Conservation (phyloP, 2,113 vertebrate genomes). For the Lagopus muta region DNA sequence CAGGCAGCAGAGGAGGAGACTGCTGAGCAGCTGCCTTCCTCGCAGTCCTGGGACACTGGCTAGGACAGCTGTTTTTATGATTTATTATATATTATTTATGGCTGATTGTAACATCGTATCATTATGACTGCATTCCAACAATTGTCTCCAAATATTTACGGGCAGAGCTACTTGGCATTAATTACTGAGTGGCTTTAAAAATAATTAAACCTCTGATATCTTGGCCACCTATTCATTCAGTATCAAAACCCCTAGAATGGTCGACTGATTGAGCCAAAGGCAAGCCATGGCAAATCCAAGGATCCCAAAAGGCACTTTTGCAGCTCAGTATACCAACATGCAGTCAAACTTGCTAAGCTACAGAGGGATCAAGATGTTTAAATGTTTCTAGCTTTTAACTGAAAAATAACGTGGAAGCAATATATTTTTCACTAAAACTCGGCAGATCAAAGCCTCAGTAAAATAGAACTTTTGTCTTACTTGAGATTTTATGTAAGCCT, state of each 20-base stretch:
- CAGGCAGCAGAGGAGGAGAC: conserved; percentile 54
- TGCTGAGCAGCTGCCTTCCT: conserved; percentile 58
- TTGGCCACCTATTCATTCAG: neutral
- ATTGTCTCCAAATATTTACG: conserved; percentile 61
- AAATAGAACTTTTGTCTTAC: neutral
- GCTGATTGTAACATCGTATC: neutral
- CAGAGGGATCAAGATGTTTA: neutral
- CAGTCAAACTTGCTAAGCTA: neutral
- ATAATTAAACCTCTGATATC: neutral
- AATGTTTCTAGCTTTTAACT: conserved; percentile 1
- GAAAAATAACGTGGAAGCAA: neutral
- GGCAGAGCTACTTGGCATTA: conserved; percentile 1
- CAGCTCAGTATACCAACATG: neutral
- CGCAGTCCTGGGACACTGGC: neutral
- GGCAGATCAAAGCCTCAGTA: neutral
- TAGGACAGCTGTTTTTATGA: conserved; percentile 48
- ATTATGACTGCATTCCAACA: conserved; percentile 55
- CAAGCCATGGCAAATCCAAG: neutral
- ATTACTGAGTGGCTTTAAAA: neutral
- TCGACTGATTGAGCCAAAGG: neutral
- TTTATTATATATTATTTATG: conserved; percentile 32
- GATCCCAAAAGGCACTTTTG: neutral
- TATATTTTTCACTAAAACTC: neutral
- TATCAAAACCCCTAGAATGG: neutral
- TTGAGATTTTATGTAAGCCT: neutral